These are phyloP conservation scores for Anastrepha ludens DNA, from an alignment of 1,140 invertebrate species.

Conservation along the genomic window DNA sequence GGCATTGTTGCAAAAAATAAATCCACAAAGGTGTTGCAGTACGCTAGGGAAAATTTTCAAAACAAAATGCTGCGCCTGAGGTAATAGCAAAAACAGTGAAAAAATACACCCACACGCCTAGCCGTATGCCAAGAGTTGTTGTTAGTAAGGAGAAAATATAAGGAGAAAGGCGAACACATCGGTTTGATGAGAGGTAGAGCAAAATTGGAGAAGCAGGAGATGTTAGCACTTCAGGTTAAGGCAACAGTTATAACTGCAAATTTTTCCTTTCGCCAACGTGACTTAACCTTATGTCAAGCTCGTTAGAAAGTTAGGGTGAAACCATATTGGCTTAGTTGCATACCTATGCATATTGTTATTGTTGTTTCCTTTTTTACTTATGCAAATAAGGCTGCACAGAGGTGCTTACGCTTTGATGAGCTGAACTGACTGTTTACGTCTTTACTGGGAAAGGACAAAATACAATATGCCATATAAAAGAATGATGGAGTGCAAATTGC, in stretches of 20 bases:
- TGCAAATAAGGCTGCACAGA: background rate
- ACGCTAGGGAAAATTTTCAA: background rate
- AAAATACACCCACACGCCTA: background rate
- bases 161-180: background rate
- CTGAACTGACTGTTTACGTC: background rate
- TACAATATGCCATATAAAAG: background rate
- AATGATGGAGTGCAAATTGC: background rate
- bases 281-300: slow-evolving; percentile 43
- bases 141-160: background rate
- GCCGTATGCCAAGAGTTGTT: background rate
- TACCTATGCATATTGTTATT: background rate
- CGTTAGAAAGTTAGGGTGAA: slow-evolving; percentile 1
- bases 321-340: slow-evolving; percentile 23
- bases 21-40: background rate
- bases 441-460: slow-evolving; percentile 8
- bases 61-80: background rate
- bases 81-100: background rate
- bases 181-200: background rate
- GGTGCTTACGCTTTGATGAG: background rate
- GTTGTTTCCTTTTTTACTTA: background rate
- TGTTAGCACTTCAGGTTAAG: too few relatives aligned
- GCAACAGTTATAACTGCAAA: background rate
- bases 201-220: too few relatives aligned
- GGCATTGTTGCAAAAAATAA: slow-evolving; percentile 45
- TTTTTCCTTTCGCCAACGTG: background rate